Evolutionary conservation across 2,888 invertebrate genomes (phyloP), one percentile per base, ranked within the genome.

Genomic region (Scaeva pyrastri): DNA sequence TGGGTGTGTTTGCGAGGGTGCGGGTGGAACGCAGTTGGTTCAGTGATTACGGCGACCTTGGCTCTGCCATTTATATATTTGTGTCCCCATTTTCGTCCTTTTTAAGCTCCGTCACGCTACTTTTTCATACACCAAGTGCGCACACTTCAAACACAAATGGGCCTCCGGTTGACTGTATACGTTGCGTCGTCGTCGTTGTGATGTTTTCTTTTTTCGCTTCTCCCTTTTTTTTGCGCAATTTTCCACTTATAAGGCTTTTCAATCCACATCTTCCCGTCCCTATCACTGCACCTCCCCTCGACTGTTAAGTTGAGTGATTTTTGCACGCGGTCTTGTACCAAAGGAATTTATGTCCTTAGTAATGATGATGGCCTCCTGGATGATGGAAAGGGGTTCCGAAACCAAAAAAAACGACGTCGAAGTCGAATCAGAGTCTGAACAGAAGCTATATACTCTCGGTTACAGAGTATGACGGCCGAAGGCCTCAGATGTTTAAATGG

Each of bases 271-370:
- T 1, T 14, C 31, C n/a, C 23, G 36, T 52, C 52, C 52, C 14
- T 14, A 12, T 14, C 19, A 11, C 11, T 23, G 31, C 21, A 36
- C 21, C 8, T 16, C 14, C n/a, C n/a, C 36, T 39, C 58, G 19
- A 19, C 23, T 31, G 31, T 31, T 43, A 52, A 41, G 60, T 58
- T 72, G 81, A 72, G 68, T 55, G 81, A 85, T 75, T 81, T 85
- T 85, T 85, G n/a, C 76, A 85, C 81, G 85, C 85, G 85, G 85
- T 85, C 85, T 77, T 81, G 85, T 81, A 74, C 82, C 77, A 82
- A 82, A 74, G 70, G 73, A 77, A 86, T 82, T 86, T 52, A 82
- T 86, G 78, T 86, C 77, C 77, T 82, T 71, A 72, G 77, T 82
- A 78, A 86, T 86, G 82, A 86, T 86, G 86, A 82, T 82, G 82